Evolutionary conservation across 2,797 vertebrate species (phyloP), one percentile per base, ranked within the genome.

Genomic region (Falco naumanni): DNA sequence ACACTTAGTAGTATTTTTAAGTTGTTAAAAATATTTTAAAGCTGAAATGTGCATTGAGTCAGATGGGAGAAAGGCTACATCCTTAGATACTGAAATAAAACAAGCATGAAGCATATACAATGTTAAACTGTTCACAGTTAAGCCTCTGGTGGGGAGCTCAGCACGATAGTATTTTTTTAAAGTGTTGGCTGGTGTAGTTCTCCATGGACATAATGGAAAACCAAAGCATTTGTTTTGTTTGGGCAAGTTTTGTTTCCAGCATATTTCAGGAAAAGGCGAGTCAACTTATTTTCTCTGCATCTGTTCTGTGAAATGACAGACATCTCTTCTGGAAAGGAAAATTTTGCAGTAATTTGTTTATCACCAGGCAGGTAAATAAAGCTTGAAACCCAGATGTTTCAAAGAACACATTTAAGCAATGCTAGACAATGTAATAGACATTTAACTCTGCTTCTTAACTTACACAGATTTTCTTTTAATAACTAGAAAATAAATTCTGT

Each of bases 331-430:
- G n/a, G 51, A 65, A 63, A 91, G 87, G 90, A 88, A 87, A 84
- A 84, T 61, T 11, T 78, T 53, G 29, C 81, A 78, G 33, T 94
- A 84, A 92, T 97, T 95, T 97, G 17, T 93, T 65, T 97, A 51
- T 93, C 95, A 89, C 56, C 41, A 83, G 43, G 54, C 59, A 97
- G 65, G 87, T 97, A 96, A 90, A 95, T 96, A 95, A 96, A 94
- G 19, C 85, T 93, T 94, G 78, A 93, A 97, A 94, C 96, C 83
- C 87, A 97, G 85, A 88, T 96, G 74, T 94, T 97, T 97, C 53
- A 94, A 92, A 68, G 59, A 82, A 82, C 13, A 85, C 61, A 89
- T 91, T 85, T 93, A 96, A 97, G 53, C 63, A 91, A 86, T 81
- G 90, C n/a, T 88, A 92, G 86, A 75, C 74, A 93, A 87, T 82